Evolutionary conservation across 2,797 vertebrate species (phyloP).

Genomic region (Pangasius macronema): DNA sequence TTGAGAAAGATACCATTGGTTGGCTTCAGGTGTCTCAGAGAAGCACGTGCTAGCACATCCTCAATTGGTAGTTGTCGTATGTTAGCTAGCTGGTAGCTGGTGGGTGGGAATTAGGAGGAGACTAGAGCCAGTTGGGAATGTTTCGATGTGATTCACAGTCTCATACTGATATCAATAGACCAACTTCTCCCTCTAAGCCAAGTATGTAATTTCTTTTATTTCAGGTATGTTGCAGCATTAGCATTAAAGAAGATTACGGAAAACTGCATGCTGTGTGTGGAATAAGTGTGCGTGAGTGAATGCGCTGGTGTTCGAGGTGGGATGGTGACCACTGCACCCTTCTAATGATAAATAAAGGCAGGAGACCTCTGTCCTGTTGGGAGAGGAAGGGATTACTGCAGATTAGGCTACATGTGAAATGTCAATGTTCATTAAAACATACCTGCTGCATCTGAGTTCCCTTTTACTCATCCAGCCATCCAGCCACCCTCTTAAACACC

Average conservation of each 20-base stretch:
- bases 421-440: conserved; percentile 49
- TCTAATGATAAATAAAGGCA: conserved; percentile 36
- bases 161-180: background rate
- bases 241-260: background rate
- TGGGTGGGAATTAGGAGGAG: background rate
- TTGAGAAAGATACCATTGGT: background rate
- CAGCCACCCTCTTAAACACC: background rate
- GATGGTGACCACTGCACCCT: conserved; percentile 36
- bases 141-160: background rate
- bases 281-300: background rate
- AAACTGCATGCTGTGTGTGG: no score
- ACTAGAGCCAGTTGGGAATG: background rate
- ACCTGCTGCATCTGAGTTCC: conserved; percentile 43
- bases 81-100: background rate
- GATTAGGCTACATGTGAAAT: conserved; percentile 47
- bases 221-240: no score
- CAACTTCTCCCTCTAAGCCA: background rate
- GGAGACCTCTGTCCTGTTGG: conserved; percentile 46
- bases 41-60: background rate
- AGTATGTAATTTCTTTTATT: background rate
- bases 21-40: background rate
- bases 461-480: conserved; percentile 11
- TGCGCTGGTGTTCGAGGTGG: background rate
- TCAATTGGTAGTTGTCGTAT: background rate
- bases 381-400: conserved; percentile 50